These are phyloP conservation scores for Scelioninae gen. 2 DNA, from an alignment of 2,888 invertebrate genomes.

Conservation along the genomic window DNA sequence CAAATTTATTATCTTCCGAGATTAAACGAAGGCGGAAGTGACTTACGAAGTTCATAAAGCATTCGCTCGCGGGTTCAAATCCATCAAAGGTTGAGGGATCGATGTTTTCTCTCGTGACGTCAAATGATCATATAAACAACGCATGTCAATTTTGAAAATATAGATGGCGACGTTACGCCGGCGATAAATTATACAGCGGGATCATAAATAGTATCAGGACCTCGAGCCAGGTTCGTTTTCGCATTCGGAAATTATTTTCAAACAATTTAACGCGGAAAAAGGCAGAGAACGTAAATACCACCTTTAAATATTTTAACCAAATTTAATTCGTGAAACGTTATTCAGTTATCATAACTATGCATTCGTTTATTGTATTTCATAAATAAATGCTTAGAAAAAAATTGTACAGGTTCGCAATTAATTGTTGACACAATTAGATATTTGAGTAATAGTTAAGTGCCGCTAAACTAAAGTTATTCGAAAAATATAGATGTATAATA, in stretches of 20 bases:
- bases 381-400: too few relatives aligned
- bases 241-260: conserved; percentile 1
- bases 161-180: conserved; percentile 18
- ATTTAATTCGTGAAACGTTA: too few relatives aligned
- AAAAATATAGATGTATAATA: too few relatives aligned
- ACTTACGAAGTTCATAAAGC: conserved; percentile 49
- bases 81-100: conserved; percentile 49
- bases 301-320: too few relatives aligned
- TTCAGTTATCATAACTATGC: too few relatives aligned
- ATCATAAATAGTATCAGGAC: conserved; percentile 30
- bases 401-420: too few relatives aligned
- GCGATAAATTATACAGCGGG: conserved; percentile 33
- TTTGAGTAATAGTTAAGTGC: too few relatives aligned
- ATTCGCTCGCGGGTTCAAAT: conserved; percentile 48
- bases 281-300: conserved; percentile 1
- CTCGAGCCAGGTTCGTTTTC: neutral
- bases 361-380: too few relatives aligned
- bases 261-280: conserved; percentile 1
- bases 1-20: conserved; percentile 56
- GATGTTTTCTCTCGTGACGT: conserved; percentile 50
- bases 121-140: conserved; percentile 52
- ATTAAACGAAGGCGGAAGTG: conserved; percentile 49
- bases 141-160: conserved; percentile 45
- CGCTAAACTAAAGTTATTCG: too few relatives aligned
- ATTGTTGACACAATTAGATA: too few relatives aligned